Evolutionary conservation across 2,797 vertebrate genomes (phyloP).

Genomic region (Emys orbicularis): DNA sequence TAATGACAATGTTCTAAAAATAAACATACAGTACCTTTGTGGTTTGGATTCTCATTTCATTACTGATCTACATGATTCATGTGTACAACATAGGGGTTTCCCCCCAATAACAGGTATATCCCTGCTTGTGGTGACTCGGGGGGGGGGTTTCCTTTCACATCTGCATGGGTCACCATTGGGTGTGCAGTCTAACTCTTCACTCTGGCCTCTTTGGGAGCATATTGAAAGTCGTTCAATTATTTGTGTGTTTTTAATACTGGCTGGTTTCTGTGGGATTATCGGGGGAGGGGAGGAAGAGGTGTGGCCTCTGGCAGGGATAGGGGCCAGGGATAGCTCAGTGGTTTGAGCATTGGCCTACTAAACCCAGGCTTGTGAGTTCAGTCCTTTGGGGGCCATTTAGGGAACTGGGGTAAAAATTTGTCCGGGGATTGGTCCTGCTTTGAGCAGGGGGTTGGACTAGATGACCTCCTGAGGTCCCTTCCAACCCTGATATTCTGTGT

Average conservation of each 20-base stretch:
- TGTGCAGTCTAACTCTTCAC: conserved; percentile 9
- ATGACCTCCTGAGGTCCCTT: too few relatives aligned
- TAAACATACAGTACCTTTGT: conserved; percentile 31
- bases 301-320: conserved; percentile 8
- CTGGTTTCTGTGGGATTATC: conserved; percentile 45
- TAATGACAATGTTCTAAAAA: neutral
- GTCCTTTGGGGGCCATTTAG: too few relatives aligned
- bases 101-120: conserved; percentile 32
- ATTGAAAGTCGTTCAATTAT: conserved; percentile 15
- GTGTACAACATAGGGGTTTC: conserved; percentile 44
- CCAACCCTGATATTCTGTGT: too few relatives aligned
- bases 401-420: too few relatives aligned
- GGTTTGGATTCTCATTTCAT: conserved; percentile 61
- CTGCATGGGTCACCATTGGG: neutral
- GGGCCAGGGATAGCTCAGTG: neutral
- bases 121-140: conserved; percentile 49
- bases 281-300: neutral
- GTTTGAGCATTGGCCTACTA: too few relatives aligned
- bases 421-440: too few relatives aligned
- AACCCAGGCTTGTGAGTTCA: too few relatives aligned
- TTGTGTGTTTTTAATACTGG: conserved; percentile 19
- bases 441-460: too few relatives aligned
- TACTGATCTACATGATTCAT: conserved; percentile 56
- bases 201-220: conserved; percentile 14
- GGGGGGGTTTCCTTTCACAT: conserved; percentile 53